These are phyloP conservation scores for Sciaenops ocellatus DNA, from an alignment of 2,797 vertebrate species.

Conservation along the genomic window DNA sequence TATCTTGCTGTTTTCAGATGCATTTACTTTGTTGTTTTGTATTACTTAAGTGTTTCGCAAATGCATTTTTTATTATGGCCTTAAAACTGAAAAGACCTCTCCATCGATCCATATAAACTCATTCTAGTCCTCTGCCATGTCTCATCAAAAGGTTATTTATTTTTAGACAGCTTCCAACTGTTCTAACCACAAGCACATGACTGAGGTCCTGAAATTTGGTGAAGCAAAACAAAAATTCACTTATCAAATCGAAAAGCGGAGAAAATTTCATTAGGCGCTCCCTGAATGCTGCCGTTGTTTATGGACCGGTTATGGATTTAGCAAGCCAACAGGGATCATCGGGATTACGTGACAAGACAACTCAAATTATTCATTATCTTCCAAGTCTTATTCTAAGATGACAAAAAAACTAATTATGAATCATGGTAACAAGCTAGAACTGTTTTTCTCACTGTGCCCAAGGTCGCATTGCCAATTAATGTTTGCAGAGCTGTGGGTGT, in stretches of 20 bases:
- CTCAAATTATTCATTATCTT: conserved; percentile 73
- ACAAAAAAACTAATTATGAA: conserved; percentile 73
- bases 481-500: conserved; percentile 66
- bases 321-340: conserved; percentile 58
- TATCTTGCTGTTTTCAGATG: not conserved
- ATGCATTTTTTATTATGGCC: not conserved
- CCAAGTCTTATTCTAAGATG: conserved; percentile 56
- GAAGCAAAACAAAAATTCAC: conserved; percentile 56
- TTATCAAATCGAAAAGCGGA: conserved; percentile 55
- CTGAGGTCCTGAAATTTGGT: conserved; percentile 58
- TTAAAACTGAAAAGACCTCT: conserved; percentile 17
- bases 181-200: conserved; percentile 41
- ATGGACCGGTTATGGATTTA: conserved; percentile 66
- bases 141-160: conserved; percentile 53
- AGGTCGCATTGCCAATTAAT: conserved; percentile 75
- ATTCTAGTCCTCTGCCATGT: conserved; percentile 8
- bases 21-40: conserved; percentile 1
- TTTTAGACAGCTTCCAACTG: conserved; percentile 32
- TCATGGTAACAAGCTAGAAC: conserved; percentile 64
- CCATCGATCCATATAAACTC: conserved; percentile 10
- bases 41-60: not conserved
- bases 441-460: conserved; percentile 67
- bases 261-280: conserved; percentile 63
- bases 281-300: conserved; percentile 63
- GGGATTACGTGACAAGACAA: conserved; percentile 67